phyloP scores from a whole-genome alignment of 2,113 vertebrate genomes.

The Lutjanus erythropterus region DNA sequence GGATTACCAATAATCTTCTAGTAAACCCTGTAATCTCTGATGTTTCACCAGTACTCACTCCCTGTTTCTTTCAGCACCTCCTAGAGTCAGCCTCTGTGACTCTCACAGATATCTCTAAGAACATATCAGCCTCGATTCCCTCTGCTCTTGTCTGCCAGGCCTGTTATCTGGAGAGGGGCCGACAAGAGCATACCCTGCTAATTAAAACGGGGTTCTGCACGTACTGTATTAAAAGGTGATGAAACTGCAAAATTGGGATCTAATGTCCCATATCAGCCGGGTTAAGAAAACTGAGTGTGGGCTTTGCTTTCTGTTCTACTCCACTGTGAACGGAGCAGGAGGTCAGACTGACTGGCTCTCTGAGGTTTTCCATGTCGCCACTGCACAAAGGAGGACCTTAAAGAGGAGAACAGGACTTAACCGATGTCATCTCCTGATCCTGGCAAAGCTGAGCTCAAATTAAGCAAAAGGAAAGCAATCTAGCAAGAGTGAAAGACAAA shows the following conservation, averaged over 20 bases:
- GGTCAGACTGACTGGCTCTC: background rate
- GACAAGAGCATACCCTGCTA: slow-evolving; percentile 1
- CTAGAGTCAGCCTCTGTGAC: background rate
- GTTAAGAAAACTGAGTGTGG: slow-evolving; percentile 1
- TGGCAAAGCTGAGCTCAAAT: slow-evolving; percentile 22
- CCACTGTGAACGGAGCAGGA: slow-evolving; percentile 21
- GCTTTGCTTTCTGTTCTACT: slow-evolving; percentile 2
- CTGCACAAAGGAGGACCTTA: slow-evolving; percentile 30
- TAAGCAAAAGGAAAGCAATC: slow-evolving; percentile 20
- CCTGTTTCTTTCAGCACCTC: slow-evolving; percentile 16
- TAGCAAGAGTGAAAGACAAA: slow-evolving; percentile 19
- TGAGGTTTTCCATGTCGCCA: slow-evolving; percentile 23
- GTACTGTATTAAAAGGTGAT: slow-evolving; percentile 65
- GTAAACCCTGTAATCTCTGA: background rate
- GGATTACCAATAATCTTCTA: background rate
- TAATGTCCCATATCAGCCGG: slow-evolving; percentile 31
- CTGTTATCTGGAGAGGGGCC: slow-evolving; percentile 11
- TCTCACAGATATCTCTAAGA: background rate
- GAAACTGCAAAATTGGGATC: slow-evolving; percentile 55
- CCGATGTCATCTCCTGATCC: slow-evolving; percentile 21
- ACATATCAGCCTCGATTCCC: background rate
- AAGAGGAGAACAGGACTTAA: background rate
- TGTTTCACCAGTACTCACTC: slow-evolving; percentile 29
- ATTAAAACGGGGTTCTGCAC: slow-evolving; percentile 27
- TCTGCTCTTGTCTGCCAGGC: slow-evolving; percentile 19